Base-by-base conservation (phyloP, 2,888 invertebrate genomes). In the Nowickia ferox region DNA sequence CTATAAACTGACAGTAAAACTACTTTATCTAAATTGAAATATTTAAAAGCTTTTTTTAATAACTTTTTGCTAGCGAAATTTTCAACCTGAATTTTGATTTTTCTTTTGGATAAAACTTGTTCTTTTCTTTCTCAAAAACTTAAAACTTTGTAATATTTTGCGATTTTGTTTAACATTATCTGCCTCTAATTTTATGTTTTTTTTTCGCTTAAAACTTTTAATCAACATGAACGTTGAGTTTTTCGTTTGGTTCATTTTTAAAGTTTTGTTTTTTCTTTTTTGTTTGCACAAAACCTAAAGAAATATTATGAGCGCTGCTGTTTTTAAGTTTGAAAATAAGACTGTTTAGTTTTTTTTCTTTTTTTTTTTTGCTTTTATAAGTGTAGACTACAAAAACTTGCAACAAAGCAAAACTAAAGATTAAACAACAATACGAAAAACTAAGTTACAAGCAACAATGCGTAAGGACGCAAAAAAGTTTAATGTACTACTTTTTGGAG, bases 201-300 rank as follows among this genome's bases (percentile, higher is more conserved):
- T 48, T 30, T 42, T 44, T 65, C 42, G n/a, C n/a, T 19, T 22
- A 77, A 74, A 82, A 85, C 74, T 85, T 82, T 82, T 72, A 76
- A 80, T 71, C 83, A 83, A 61, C 71, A 80, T 57, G 71, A 77
- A 77, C 51, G 61, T 51, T 55, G 78, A 85, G 63, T 82, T 82
- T 69, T 66, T 65, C 48, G 19, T 74, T 72, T 42, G 46, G 19
- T 57, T 66, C 48, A 46, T 19, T 53, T 79, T 17, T 66, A 65
- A 76, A 83, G 51, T 72, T 78, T 61, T 53, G 19, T 46, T 72
- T 59, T 68, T 48, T 19, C 6, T 68, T 76, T 75, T 30, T 19
- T 5, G 15, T 66, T 76, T 9, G 51, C 63, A 13, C 30, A 53
- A 78, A 66, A 66, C 46, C 9, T 51, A 19, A 17, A 53, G 44